Evolutionary conservation across 2,113 vertebrate genomes (phyloP), one percentile per base, ranked within the genome.

Genomic region (Serilophus lunatus): DNA sequence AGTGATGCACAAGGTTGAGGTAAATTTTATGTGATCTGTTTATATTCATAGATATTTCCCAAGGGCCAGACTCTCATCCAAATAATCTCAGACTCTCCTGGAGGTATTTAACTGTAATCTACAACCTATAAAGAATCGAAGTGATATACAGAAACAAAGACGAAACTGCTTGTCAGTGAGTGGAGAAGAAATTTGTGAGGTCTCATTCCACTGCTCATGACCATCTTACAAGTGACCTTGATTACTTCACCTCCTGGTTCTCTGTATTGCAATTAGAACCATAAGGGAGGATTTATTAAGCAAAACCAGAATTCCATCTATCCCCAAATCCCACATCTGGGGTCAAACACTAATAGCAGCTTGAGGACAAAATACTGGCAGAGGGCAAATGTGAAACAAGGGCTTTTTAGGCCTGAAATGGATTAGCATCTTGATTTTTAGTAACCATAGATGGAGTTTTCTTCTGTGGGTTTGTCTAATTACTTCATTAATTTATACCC

Each of bases 401-500:
- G 79, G 82, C 13, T 54, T 88, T 83, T 50, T 54, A 77, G 54
- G 51, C 24, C 72, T 74, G 79, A 90, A 59, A 33, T 70, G 47
- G 26, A 83, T 63, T 86, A 29, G 7, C 33, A 66, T 59, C 42
- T 87, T 59, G 17, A 49, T 70, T 35, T 66, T 90, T 51, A 86
- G 64, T 35, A 92, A n/a, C 35, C 14, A 47, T 56, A 24, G 29
- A 77, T 47, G 33, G 40, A 93, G 64, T 81, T 93, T 74, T 95
- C 79, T 86, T 80, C 50, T 68, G 35, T 74, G 75, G 90, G 82
- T 35, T 81, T 74, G 59, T 83, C 76, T 93, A 93, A 94, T 88
- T 86, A 38, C 54, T 95, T 93, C 92, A 79, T 92, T 88, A 96
- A 88, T 90, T 96, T 92, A 66, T 93, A 36, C 26, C 86, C 64